Conservation (phyloP, 1,140 invertebrate genomes). For the Trypoxylus dichotomus region DNA sequence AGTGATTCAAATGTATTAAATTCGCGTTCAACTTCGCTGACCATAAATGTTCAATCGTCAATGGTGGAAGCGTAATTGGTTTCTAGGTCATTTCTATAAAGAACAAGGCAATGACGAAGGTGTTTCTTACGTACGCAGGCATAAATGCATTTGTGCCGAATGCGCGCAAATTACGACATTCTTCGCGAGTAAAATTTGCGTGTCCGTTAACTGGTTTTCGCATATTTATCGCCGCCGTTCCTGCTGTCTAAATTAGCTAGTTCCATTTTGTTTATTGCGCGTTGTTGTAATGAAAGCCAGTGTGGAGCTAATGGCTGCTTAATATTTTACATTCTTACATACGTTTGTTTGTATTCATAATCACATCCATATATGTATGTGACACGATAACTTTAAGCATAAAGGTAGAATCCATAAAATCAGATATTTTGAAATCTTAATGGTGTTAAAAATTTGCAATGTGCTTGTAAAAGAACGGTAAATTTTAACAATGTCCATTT, state of each 20-base stretch:
- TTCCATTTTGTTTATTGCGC: background rate
- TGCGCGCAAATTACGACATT: background rate
- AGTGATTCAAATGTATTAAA: background rate
- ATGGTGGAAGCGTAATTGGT: background rate
- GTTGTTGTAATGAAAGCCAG: background rate
- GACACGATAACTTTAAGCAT: too few relatives aligned
- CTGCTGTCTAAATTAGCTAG: background rate
- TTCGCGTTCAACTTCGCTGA: background rate
- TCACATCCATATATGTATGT: background rate
- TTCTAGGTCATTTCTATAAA: background rate
- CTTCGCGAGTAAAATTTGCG: background rate
- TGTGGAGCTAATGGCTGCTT: background rate
- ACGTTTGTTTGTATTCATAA: background rate
- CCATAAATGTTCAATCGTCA: background rate
- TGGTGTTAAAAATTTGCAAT: too few relatives aligned
- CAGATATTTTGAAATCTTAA: too few relatives aligned
- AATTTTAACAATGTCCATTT: too few relatives aligned
- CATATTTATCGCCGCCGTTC: background rate
- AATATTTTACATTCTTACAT: background rate
- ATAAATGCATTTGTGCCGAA: background rate
- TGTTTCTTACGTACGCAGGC: background rate
- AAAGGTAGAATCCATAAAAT: too few relatives aligned
- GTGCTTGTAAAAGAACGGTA: too few relatives aligned
- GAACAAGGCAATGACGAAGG: background rate
- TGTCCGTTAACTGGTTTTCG: background rate